Evolutionary conservation across 1,140 invertebrate species (phyloP).

Genomic region (Leucophenga varia): DNA sequence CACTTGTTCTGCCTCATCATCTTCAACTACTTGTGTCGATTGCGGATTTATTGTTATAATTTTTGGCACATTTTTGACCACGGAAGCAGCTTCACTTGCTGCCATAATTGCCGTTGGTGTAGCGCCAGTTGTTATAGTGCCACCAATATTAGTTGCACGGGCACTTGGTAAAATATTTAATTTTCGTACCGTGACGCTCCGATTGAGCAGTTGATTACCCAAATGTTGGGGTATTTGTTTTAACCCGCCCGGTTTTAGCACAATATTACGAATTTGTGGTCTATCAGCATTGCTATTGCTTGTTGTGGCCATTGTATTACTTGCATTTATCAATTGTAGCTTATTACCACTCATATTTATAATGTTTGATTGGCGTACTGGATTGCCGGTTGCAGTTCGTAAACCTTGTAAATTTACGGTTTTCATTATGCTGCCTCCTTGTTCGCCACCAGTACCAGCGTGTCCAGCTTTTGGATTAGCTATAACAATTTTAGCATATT

Average conservation of each 20-base stretch:
- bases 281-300: slow-evolving; percentile 1
- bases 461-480: slow-evolving; percentile 20
- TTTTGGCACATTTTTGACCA: neutral
- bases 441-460: slow-evolving; percentile 1
- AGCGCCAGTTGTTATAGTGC: no score
- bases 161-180: neutral
- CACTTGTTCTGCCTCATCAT: neutral
- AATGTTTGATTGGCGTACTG: slow-evolving; percentile 15
- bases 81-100: neutral
- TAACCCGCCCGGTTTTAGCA: slow-evolving; percentile 19
- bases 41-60: slow-evolving; percentile 3
- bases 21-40: neutral
- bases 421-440: slow-evolving; percentile 13
- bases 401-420: slow-evolving; percentile 17
- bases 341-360: slow-evolving; percentile 8
- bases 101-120: slow-evolving; percentile 1
- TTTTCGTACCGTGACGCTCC: slow-evolving; percentile 23
- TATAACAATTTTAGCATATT: slow-evolving; percentile 27
- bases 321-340: slow-evolving; percentile 13
- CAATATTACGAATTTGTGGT: slow-evolving; percentile 21
- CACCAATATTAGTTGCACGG: no score
- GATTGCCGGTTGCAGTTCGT: slow-evolving; percentile 9
- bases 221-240: slow-evolving; percentile 18
- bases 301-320: slow-evolving; percentile 4
- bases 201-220: slow-evolving; percentile 16